phyloP scores from a whole-genome alignment of 2,888 invertebrate genomes.

The Sesamia inferens region DNA sequence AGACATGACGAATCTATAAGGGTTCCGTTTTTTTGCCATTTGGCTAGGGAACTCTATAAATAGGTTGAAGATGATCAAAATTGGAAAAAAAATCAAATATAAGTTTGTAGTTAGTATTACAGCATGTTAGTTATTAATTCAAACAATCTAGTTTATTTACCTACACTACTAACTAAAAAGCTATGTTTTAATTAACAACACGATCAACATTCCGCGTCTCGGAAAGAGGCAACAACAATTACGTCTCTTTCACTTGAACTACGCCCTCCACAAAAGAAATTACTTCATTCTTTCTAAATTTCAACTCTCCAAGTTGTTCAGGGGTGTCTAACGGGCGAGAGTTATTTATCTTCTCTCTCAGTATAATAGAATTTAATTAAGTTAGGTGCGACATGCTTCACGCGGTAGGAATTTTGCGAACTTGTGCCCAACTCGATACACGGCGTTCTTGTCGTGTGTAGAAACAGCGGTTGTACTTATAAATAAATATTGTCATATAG shows the following conservation, averaged over 20 bases:
- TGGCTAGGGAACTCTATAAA: no score
- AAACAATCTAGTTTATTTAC: background rate
- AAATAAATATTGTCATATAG: conserved; percentile 46
- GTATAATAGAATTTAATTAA: conserved; percentile 90
- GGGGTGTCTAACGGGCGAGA: conserved; percentile 75
- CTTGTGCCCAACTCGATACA: conserved; percentile 72
- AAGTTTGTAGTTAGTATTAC: background rate
- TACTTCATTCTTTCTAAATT: conserved; percentile 86
- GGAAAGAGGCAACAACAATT: conserved; percentile 67
- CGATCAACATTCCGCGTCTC: conserved; percentile 58
- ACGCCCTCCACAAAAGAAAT: conserved; percentile 80
- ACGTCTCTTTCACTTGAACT: conserved; percentile 68
- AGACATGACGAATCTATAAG: no score
- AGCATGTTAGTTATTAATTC: background rate
- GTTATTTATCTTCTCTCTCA: conserved; percentile 87
- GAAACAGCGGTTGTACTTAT: conserved; percentile 48
- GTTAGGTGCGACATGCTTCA: conserved; percentile 86
- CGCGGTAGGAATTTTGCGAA: conserved; percentile 83
- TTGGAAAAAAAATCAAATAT: background rate
- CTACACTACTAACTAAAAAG: background rate
- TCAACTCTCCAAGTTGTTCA: conserved; percentile 72
- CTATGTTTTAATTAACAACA: conserved; percentile 33
- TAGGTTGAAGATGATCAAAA: background rate
- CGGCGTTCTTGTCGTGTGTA: conserved; percentile 56
- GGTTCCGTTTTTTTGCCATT: no score